These are phyloP conservation scores for Hyles vespertilio DNA, from an alignment of 1,140 invertebrate species.

Conservation along the genomic window DNA sequence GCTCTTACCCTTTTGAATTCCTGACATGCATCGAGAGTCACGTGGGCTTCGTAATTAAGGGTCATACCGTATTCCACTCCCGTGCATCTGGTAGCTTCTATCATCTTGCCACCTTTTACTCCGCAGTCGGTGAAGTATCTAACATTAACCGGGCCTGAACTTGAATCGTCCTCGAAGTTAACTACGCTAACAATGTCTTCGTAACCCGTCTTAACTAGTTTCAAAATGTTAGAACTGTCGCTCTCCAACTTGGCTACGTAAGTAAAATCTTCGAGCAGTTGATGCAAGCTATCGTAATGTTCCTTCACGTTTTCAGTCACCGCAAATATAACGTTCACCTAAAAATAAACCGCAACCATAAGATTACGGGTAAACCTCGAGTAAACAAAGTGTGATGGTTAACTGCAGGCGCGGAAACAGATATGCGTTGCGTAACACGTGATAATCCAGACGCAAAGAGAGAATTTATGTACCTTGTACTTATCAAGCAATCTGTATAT, in stretches of 20 bases:
- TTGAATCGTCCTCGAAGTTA: conserved; percentile 75
- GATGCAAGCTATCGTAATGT: conserved; percentile 75
- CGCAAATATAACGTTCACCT: conserved; percentile 80
- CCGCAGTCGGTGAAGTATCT: conserved; percentile 78
- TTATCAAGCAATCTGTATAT: conserved; percentile 75
- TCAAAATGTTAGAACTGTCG: conserved; percentile 79
- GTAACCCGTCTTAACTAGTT: conserved; percentile 78
- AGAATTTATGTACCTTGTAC: conserved; percentile 69
- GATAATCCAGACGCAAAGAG: conserved; percentile 24
- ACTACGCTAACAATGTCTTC: conserved; percentile 76
- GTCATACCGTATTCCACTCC: conserved; percentile 76
- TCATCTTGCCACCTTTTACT: conserved; percentile 54
- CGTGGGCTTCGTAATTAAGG: conserved; percentile 76
- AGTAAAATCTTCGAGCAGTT: conserved; percentile 74
- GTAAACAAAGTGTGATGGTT: conserved; percentile 16
- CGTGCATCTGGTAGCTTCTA: conserved; percentile 70
- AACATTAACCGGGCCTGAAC: conserved; percentile 67
- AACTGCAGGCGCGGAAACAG: conserved; percentile 9
- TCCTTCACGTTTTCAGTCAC: conserved; percentile 74
- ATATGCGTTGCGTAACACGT: conserved; percentile 28
- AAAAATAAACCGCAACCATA: conserved; percentile 25
- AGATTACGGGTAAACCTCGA: conserved; percentile 8
- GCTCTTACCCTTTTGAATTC: conserved; percentile 56
- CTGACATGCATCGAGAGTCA: conserved; percentile 74
- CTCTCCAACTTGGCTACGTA: conserved; percentile 77